Evolutionary conservation across 2,113 vertebrate species (phyloP).

Genomic region (Eublepharis macularius): DNA sequence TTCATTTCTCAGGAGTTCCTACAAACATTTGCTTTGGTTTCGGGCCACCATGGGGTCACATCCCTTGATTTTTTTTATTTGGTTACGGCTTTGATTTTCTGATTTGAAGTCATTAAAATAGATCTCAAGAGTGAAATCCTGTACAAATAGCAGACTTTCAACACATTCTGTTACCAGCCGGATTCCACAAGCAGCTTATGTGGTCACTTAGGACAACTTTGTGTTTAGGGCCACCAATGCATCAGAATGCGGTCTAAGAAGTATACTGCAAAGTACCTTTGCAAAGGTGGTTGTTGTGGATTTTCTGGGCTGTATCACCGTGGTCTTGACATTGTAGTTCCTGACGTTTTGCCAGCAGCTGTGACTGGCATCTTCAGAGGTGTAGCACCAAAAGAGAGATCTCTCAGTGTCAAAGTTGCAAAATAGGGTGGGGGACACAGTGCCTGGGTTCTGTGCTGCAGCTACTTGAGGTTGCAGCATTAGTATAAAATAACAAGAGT

Average conservation of each 20-base stretch:
- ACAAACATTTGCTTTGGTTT: constrained; percentile 74
- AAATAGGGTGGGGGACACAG: not conserved
- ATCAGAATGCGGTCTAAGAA: not conserved
- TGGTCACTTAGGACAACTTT: not conserved
- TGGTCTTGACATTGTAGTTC: too few species aligned
- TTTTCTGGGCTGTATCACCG: too few species aligned
- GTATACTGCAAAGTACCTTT: not conserved
- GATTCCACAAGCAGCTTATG: not conserved
- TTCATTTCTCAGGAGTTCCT: constrained; percentile 73
- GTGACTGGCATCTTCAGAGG: too few species aligned
- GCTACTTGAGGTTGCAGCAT: not conserved
- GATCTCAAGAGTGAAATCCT: constrained; percentile 31
- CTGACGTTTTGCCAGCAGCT: too few species aligned
- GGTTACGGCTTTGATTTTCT: constrained; percentile 62
- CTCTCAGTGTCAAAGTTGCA: too few species aligned
- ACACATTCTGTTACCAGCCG: constrained; percentile 6
- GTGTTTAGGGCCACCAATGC: not conserved
- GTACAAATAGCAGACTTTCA: constrained; percentile 10
- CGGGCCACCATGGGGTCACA: constrained; percentile 63
- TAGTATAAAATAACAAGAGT: not conserved
- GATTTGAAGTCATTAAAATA: constrained; percentile 46
- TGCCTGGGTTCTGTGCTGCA: not conserved
- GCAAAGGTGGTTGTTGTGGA: too few species aligned
- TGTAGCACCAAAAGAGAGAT: too few species aligned
- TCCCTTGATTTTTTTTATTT: constrained; percentile 57